Conservation (phyloP, 2,797 vertebrate genomes). For the Cygnus olor region DNA sequence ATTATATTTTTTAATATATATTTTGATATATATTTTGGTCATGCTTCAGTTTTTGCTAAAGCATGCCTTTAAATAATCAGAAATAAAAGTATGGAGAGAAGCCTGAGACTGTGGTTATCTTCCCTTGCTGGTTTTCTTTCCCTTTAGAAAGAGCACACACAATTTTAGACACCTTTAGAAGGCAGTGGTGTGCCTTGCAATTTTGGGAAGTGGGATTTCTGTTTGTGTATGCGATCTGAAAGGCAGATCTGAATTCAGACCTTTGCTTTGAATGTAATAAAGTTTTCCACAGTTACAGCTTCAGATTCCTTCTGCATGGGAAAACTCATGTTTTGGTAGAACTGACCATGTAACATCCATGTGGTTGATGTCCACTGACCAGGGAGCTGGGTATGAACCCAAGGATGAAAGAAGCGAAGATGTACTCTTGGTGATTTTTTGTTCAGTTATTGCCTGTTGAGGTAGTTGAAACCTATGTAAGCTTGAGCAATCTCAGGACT, state of each 20-base stretch:
- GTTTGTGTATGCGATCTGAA: not conserved
- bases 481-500: not conserved
- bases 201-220: not conserved
- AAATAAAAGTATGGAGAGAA: constrained; percentile 16
- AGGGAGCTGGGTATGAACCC: not conserved
- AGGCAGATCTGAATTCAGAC: not conserved
- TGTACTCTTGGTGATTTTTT: not conserved
- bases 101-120: constrained; percentile 42
- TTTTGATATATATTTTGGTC: not conserved
- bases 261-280: fast-evolving
- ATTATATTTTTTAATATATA: not conserved
- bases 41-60: constrained; percentile 15
- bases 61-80: constrained; percentile 7
- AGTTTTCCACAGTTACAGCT: not conserved
- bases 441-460: not conserved
- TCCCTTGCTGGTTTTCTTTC: not conserved
- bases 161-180: constrained; percentile 54
- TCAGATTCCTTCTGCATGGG: not conserved
- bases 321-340: not conserved
- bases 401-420: not conserved
- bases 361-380: not conserved
- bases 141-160: constrained; percentile 22
- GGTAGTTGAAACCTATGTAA: not conserved
- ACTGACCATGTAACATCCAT: not conserved
- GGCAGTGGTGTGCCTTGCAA: not conserved